Evolutionary conservation across 2,113 vertebrate species (phyloP), one percentile per base, ranked within the genome.

Genomic region (Speoplatyrhinus poulsoni): DNA sequence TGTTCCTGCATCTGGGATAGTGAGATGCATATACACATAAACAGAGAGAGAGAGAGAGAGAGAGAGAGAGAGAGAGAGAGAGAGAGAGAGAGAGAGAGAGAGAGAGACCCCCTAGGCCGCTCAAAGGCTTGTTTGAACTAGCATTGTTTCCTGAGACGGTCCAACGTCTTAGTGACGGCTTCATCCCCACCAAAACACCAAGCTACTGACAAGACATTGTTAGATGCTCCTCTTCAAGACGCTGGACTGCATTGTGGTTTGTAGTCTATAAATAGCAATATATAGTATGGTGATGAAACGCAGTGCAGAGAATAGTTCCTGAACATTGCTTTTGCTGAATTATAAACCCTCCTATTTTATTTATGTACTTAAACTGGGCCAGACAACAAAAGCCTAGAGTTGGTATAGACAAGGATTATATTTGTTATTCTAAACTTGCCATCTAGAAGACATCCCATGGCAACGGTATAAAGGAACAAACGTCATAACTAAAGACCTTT

Each of bases 121-220:
- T 86, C 80, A 88, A 87, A 88, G 87, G 65, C 73, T 78, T 85
- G 79, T 86, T 90, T 86, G 85, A 88, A 87, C 81, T 72, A 69
- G 73, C 74, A 86, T 78, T 85, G 88, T 85, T 86, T 89, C 82
- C 77, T 83, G 69, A 83, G 84, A 87, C 87, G 80, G 77, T 75
- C 78, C 82, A 81, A 77, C 77, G 77, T 80, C 77, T 74, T 76
- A 82, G 69, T 83, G 83, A 88, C 84, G 83, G 83, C 81, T 88
- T 85, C 75, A 79, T 85, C 53, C 75, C 73, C 46, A 33, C 54
- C 17, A 52, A 41, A 47, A 12, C 59, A 75, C 54, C 60, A 70
- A 65, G 68, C 73, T 73, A 58, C 59, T 73, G 77, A 79, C 77
- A 72, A 65, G 16, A 62, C 0, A 12, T 76, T 83, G 85, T 67